A percentile compares a stretch with the other conserved stretches of the same genome.
Evolutionary conservation across 2,888 invertebrate genomes (phyloP).

Genomic region (Osedax fenrisi): DNA sequence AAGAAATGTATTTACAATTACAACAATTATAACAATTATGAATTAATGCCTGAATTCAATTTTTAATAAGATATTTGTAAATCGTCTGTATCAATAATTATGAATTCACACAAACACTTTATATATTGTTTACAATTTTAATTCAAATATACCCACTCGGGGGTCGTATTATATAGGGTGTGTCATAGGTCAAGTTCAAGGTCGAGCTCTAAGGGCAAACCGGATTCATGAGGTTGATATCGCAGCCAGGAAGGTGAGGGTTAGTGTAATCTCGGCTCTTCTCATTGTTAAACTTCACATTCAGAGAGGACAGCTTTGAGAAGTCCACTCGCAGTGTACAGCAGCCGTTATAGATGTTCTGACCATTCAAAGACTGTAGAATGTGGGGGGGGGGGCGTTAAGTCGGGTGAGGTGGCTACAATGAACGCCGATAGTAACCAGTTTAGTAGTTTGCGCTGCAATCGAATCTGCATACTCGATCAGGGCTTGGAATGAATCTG

Average conservation of each 20-base stretch:
- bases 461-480: constrained; percentile 95
- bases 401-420: not conserved
- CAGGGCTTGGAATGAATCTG: constrained; percentile 92
- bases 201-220: too few relatives aligned
- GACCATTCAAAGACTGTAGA: constrained; percentile 82
- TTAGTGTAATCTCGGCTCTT: constrained; percentile 98
- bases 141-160: too few relatives aligned
- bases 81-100: too few relatives aligned
- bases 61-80: too few relatives aligned
- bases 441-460: constrained; percentile 90
- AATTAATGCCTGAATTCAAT: too few relatives aligned
- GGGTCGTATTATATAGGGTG: too few relatives aligned
- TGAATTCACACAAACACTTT: too few relatives aligned
- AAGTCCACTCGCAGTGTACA: constrained; percentile 97
- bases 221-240: constrained; percentile 47
- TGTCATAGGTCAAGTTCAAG: too few relatives aligned
- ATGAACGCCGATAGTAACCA: constrained; percentile 58
- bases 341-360: constrained; percentile 98
- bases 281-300: constrained; percentile 99
- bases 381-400: too few relatives aligned
- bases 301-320: constrained; percentile 90
- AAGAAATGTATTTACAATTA: too few relatives aligned
- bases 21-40: too few relatives aligned
- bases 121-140: too few relatives aligned
- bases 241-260: constrained; percentile 88